A percentile compares a stretch with the other conserved stretches of the same genome.
phyloP scores from a whole-genome alignment of 2,797 vertebrate species.

The Chaenodraco wilsoni region DNA sequence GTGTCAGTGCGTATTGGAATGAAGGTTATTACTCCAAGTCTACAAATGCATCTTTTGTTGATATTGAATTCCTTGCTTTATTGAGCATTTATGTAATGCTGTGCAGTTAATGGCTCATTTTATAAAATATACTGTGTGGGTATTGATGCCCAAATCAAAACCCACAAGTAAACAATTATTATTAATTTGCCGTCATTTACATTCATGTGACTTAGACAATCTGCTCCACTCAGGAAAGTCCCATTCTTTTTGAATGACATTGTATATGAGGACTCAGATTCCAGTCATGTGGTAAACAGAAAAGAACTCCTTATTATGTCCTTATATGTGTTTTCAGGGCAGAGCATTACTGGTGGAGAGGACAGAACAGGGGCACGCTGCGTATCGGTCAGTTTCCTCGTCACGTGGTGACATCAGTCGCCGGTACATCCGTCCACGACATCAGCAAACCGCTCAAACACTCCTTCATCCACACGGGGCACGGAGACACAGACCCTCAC shows the following conservation, averaged over 20 bases:
- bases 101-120: constrained; percentile 12
- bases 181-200: neutral
- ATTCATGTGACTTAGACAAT: constrained; percentile 5
- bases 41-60: constrained; percentile 27
- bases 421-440: constrained; percentile 95
- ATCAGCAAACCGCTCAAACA: constrained; percentile 98
- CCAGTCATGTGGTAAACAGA: neutral
- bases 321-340: constrained; percentile 82
- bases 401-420: constrained; percentile 96
- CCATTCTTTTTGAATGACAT: neutral
- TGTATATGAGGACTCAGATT: neutral
- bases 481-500: constrained; percentile 96
- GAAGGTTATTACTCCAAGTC: neutral
- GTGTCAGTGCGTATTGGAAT: neutral
- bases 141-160: neutral
- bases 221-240: neutral
- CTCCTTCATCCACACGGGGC: constrained; percentile 99
- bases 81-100: constrained; percentile 32
- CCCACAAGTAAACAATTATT: neutral
- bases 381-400: constrained; percentile 95
- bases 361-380: constrained; percentile 94
- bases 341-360: constrained; percentile 99
- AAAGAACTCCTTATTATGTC: neutral
- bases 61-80: constrained; percentile 38
- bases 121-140: neutral